A percentile compares a stretch with the other conserved stretches of the same genome.
These are phyloP conservation scores for Psittacula derbiana DNA, from an alignment of 2,797 vertebrate species.

Conservation along the genomic window DNA sequence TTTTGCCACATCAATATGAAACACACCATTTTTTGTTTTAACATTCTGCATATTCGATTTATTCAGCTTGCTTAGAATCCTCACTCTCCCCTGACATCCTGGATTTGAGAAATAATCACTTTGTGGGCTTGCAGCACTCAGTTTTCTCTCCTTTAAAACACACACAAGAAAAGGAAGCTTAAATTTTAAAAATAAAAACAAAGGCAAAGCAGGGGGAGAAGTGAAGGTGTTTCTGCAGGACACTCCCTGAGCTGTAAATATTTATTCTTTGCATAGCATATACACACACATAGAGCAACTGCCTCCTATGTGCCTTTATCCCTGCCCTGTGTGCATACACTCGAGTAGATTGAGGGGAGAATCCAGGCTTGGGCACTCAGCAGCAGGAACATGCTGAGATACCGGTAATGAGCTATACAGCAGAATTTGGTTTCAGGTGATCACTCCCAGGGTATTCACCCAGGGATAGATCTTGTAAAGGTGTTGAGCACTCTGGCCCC, in stretches of 20 bases:
- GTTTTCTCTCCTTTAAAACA: slow-evolving; percentile 5
- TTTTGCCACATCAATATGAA: slow-evolving; percentile 20
- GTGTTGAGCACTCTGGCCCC: neutral
- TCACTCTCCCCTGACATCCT: neutral
- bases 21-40: neutral
- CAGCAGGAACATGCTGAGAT: neutral
- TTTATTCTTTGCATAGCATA: slow-evolving; percentile 1
- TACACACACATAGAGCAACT: neutral
- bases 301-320: neutral
- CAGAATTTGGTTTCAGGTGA: neutral
- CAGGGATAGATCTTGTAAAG: neutral
- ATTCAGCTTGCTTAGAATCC: neutral
- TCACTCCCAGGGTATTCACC: neutral
- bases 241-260: neutral
- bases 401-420: neutral
- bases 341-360: fast-evolving
- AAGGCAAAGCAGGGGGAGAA: neutral
- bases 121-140: neutral
- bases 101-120: slow-evolving; percentile 31
- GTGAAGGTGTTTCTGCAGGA: neutral
- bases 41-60: neutral
- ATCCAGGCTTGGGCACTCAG: neutral
- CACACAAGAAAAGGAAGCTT: neutral
- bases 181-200: neutral
- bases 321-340: too few relatives aligned